These are phyloP conservation scores for Trididemnum nubilum DNA, from an alignment of 23 tunicate species.

Conservation along the genomic window DNA sequence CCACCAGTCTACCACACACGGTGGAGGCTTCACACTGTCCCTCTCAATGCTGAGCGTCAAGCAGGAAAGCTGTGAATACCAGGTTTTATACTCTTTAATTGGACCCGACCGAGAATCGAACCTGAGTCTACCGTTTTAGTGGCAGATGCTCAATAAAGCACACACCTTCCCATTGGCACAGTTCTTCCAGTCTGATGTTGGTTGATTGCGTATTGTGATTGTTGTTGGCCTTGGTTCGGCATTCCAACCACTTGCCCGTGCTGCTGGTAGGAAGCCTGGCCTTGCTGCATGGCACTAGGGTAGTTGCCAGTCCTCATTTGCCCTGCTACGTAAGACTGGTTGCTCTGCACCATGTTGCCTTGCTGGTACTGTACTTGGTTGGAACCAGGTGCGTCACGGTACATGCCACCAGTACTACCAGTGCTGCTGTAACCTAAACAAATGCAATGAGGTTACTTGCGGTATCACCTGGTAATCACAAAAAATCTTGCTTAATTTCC, in stretches of 20 bases:
- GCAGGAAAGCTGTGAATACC: no score
- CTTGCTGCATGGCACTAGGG: not conserved
- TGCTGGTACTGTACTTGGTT: slow-evolving; percentile 30
- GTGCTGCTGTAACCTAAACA: slow-evolving; percentile 1
- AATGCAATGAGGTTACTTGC: not conserved
- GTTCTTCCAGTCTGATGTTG: slow-evolving; percentile 11
- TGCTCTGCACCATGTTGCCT: not conserved
- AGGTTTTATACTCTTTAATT: no score
- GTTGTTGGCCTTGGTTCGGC: slow-evolving; percentile 34
- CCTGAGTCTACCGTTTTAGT: no score
- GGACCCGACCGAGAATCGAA: no score
- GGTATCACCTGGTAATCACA: no score
- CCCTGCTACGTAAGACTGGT: not conserved
- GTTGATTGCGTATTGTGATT: slow-evolving; percentile 28
- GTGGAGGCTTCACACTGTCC: no score
- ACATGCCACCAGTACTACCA: slow-evolving; percentile 8
- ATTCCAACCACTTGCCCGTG: slow-evolving; percentile 22
- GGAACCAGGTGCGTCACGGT: slow-evolving; percentile 8
- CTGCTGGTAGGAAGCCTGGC: not conserved
- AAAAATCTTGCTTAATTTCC: no score
- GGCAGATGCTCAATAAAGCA: no score
- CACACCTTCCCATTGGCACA: slow-evolving; percentile 29
- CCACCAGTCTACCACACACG: no score
- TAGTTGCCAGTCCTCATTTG: not conserved
- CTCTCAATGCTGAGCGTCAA: no score